Percentiles rank a stretch among this genome's conserved stretches.
phyloP scores from a whole-genome alignment of 1,140 invertebrate genomes.

The Pollicipes pollicipes region DNA sequence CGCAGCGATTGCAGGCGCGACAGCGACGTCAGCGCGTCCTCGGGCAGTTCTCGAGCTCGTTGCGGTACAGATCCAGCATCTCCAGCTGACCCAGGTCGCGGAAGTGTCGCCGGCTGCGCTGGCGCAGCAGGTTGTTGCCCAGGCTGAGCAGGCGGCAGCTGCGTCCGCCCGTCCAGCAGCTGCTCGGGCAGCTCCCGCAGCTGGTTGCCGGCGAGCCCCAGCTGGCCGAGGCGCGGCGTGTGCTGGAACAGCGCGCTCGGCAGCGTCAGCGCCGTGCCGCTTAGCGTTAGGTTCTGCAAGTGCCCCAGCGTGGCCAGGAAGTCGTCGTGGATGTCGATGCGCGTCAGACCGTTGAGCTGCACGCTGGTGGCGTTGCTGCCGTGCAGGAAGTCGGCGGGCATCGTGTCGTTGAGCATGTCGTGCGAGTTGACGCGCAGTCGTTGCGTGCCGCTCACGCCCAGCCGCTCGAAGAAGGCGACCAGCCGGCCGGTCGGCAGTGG shows the following conservation, averaged over 20 bases:
- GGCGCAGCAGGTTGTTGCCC: not conserved
- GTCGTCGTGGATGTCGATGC: not conserved
- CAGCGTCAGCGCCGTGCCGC: not conserved
- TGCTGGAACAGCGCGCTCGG: not conserved
- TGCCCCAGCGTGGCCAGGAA: not conserved
- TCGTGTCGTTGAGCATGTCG: not conserved
- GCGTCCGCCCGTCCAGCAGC: not conserved
- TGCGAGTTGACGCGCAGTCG: not conserved
- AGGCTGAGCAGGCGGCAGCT: not conserved
- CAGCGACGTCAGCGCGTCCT: not conserved
- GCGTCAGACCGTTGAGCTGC: not conserved
- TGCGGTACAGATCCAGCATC: not conserved
- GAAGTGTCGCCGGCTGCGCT: slow-evolving; percentile 37
- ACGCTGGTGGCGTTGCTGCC: not conserved
- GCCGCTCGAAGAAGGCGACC: not conserved
- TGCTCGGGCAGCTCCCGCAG: not conserved
- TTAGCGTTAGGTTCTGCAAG: not conserved
- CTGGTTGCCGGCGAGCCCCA: not conserved
- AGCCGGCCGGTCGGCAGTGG: not conserved
- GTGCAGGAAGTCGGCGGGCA: not conserved
- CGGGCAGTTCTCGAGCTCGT: not conserved
- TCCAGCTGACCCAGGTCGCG: slow-evolving; percentile 26
- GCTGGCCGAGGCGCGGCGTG: not conserved
- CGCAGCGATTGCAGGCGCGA: not conserved
- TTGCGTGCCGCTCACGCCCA: not conserved